Percentiles rank a stretch among this genome's conserved stretches.
Conservation (phyloP, 2,113 vertebrate species). For the Hyla sarda region DNA sequence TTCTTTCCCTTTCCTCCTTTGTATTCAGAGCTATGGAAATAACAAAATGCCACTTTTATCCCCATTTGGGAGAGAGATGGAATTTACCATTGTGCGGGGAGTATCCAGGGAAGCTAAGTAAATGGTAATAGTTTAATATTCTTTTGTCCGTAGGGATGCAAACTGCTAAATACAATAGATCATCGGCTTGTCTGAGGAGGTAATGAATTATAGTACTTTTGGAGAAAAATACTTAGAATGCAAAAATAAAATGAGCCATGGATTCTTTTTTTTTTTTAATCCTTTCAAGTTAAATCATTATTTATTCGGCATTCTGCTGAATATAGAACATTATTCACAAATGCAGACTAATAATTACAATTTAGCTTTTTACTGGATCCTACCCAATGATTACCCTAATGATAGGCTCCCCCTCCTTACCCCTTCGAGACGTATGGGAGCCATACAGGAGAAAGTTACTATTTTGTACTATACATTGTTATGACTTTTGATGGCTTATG, state of each 20-base stretch:
- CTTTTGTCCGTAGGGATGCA: conserved; percentile 69
- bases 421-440: too few species aligned
- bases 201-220: conserved; percentile 64
- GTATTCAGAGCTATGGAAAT: conserved; percentile 65
- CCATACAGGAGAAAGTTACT: too few species aligned
- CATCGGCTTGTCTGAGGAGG: conserved; percentile 61
- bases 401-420: neutral
- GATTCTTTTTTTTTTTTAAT: conserved; percentile 1
- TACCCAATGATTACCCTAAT: neutral
- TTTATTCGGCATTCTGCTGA: neutral
- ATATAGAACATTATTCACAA: neutral
- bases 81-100: conserved; percentile 75
- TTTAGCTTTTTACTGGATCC: neutral
- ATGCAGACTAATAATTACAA: neutral
- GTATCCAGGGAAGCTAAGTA: conserved; percentile 75
- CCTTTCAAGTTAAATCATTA: neutral
- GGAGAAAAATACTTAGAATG: conserved; percentile 65
- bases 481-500: too few species aligned
- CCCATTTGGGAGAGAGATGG: conserved; percentile 74
- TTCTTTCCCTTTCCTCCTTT: conserved; percentile 66
- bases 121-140: conserved; percentile 77
- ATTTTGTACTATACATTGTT: too few species aligned
- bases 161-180: conserved; percentile 67
- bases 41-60: conserved; percentile 72
- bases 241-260: neutral